A percentile compares a stretch with the other conserved stretches of the same genome.
Conservation (phyloP, 35 echinoderm and acorn worm species). For the Hemicentrotus pulcherrimus region DNA sequence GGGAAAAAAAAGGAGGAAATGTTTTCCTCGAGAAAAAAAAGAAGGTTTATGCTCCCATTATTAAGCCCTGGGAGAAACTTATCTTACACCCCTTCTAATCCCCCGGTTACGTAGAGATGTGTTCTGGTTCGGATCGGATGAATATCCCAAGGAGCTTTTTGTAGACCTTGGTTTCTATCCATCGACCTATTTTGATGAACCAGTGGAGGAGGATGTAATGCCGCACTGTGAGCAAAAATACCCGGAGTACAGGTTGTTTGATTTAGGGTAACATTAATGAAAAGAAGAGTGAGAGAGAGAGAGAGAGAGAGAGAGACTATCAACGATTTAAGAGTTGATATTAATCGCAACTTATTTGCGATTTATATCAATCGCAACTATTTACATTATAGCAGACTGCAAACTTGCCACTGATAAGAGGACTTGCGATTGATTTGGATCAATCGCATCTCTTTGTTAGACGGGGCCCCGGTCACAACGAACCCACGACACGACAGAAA, state of each 20-base stretch:
- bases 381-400: no score
- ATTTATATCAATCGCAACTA: no score
- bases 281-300: not conserved
- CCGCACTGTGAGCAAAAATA: not conserved
- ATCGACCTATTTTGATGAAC: constrained; percentile 3
- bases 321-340: no score
- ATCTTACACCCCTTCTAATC: not conserved
- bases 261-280: not conserved
- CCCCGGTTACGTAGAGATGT: not conserved
- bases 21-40: not conserved
- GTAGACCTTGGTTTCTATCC: not conserved
- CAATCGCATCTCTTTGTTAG: no score
- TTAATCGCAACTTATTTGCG: no score
- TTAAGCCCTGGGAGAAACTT: not conserved
- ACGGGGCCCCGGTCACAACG: no score
- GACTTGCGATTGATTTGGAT: no score
- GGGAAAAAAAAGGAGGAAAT: not conserved
- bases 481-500: no score
- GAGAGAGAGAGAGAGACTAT: no score
- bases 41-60: not conserved
- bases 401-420: no score
- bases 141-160: not conserved
- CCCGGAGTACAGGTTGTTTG: not conserved
- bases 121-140: not conserved
- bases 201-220: not conserved